A percentile compares a stretch with the other conserved stretches of the same genome.
phyloP scores from a whole-genome alignment of 2,113 vertebrate species.

The Platysternon megacephalum region DNA sequence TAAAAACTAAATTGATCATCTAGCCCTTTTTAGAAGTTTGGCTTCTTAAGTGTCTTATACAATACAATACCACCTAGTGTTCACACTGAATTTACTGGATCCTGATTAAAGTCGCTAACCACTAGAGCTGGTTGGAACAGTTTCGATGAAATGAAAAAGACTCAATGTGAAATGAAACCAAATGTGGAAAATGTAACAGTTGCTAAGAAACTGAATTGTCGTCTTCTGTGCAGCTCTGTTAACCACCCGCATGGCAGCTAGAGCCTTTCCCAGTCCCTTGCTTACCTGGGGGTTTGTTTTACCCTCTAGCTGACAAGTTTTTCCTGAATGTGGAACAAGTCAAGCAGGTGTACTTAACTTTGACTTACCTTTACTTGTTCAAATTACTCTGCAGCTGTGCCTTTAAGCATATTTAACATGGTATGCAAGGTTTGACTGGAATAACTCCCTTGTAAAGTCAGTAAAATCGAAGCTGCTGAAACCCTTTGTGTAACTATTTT shows the following conservation, averaged over 20 bases:
- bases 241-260: neutral
- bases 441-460: neutral
- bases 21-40: no score
- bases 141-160: neutral
- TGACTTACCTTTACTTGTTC: neutral
- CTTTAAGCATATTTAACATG: neutral
- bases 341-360: rapidly evolving
- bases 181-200: no score
- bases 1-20: no score
- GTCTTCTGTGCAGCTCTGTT: neutral
- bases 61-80: no score
- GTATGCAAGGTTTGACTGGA: neutral
- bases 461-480: neutral
- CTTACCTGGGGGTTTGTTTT: neutral
- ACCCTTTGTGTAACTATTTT: neutral
- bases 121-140: no score
- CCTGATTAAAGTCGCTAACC: no score
- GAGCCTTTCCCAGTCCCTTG: neutral
- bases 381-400: neutral
- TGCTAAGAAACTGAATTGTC: neutral
- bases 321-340: neutral
- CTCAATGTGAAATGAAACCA: no score
- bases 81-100: no score
- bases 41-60: no score
- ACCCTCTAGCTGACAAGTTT: neutral